These are phyloP conservation scores for Psilanteris sp. DNA, from an alignment of 1,140 invertebrate genomes.

Conservation along the genomic window DNA sequence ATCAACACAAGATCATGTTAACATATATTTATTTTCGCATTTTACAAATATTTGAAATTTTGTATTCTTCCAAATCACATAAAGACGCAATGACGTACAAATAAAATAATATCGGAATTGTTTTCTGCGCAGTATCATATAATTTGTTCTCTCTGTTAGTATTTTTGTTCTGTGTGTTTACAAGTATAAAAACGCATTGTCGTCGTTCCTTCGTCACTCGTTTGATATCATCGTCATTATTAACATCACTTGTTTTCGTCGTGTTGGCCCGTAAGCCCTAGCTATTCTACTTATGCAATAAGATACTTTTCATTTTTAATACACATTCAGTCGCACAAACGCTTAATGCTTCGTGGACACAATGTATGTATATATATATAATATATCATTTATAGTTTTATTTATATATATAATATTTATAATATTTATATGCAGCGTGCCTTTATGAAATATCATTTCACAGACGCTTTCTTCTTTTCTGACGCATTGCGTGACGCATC, in stretches of 20 bases:
- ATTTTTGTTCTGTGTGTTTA: slow-evolving; percentile 60
- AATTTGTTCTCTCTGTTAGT: slow-evolving; percentile 28
- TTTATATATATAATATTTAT: slow-evolving; percentile 66
- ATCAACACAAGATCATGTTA: slow-evolving; percentile 21
- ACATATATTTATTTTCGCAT: slow-evolving; percentile 32
- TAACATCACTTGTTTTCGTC: slow-evolving; percentile 65
- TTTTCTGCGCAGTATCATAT: slow-evolving; percentile 56
- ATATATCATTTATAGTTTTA: slow-evolving; percentile 53
- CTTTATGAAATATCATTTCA: slow-evolving; percentile 42
- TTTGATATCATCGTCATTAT: slow-evolving; percentile 68
- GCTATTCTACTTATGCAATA: slow-evolving; percentile 75
- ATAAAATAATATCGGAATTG: slow-evolving; percentile 63
- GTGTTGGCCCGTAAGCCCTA: slow-evolving; percentile 69
- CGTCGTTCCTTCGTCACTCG: slow-evolving; percentile 58
- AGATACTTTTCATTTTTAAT: slow-evolving; percentile 62
- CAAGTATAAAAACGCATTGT: slow-evolving; percentile 67
- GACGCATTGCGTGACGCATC: slow-evolving; percentile 42
- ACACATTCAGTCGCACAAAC: slow-evolving; percentile 44
- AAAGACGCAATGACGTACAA: slow-evolving; percentile 51
- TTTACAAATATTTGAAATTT: slow-evolving; percentile 27
- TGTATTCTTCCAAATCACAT: slow-evolving; percentile 52
- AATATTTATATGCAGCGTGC: slow-evolving; percentile 65
- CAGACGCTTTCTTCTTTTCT: slow-evolving; percentile 38
- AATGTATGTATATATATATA: slow-evolving; percentile 61
- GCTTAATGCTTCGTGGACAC: slow-evolving; percentile 47